phyloP scores from a whole-genome alignment of 2,888 invertebrate genomes.

The Dicroscelio sp. region DNA sequence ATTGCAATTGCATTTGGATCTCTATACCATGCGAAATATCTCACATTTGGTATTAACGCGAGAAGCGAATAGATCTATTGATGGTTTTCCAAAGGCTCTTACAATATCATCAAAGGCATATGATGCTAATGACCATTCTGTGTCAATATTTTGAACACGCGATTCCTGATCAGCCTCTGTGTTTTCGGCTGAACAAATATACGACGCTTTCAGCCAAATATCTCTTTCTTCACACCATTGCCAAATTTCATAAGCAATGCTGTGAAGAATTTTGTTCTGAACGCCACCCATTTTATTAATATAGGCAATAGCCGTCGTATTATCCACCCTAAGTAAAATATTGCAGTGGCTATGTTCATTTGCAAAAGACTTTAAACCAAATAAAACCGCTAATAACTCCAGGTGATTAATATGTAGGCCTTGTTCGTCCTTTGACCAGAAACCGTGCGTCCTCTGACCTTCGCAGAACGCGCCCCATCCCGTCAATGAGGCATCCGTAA shows the following conservation, averaged over 20 bases:
- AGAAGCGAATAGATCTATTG: no score
- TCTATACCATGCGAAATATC: no score
- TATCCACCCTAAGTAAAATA: conserved; percentile 18
- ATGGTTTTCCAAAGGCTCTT: no score
- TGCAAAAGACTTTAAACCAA: conserved; percentile 11
- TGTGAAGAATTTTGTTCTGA: not conserved
- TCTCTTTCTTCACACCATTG: not conserved
- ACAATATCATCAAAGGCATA: no score
- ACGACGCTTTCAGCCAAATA: no score
- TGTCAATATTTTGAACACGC: not conserved
- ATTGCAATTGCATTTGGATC: conserved; percentile 71
- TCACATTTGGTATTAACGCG: no score
- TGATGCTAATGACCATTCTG: not conserved
- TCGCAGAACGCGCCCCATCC: conserved; percentile 15
- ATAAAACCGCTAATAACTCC: not conserved
- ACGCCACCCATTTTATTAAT: not conserved
- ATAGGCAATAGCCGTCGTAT: not conserved
- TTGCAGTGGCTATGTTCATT: not conserved
- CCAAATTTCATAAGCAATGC: not conserved
- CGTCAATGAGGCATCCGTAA: conserved; percentile 23
- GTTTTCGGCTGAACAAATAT: not conserved
- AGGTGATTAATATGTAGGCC: not conserved
- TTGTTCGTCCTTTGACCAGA: not conserved
- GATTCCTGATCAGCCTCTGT: not conserved
- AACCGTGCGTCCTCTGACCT: not conserved